Evolutionary conservation across 2,113 vertebrate species (phyloP), one percentile per base, ranked within the genome.

Genomic region (Eubucco bourcierii): DNA sequence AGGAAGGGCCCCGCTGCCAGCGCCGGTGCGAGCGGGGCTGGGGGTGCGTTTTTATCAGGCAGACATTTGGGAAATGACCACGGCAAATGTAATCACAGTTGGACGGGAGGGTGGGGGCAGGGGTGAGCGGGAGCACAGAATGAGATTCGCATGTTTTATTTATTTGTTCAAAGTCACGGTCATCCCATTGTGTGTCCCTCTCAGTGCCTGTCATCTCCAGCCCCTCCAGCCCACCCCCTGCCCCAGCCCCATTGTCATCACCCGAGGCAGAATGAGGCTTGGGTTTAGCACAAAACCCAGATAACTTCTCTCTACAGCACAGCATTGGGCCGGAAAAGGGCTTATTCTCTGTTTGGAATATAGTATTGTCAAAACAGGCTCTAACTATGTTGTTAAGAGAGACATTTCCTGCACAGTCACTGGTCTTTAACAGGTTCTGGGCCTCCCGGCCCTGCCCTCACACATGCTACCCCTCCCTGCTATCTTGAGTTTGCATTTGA

Each of bases 91-190:
- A 97, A 97, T 96, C 97, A 95, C 96, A 95, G 97, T 90, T 93
- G 97, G 95, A 80, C 2, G 87, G 96, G 39, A 34, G 84, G 90
- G 82, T 25, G 84, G 65, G 86, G 95, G 70, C 18, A 61, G 59
- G 81, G 91, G 96, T 31, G 88, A 90, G 95, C 89, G 41, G 53
- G 87, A 55, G 96, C 92, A 20, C 73, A 80, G 95, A 93, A 82
- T 60, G 77, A 66, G 96, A 97, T 79, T 93, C 96, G 63, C 98
- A 98, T 98, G 97, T 98, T 98, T 98, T 97, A 98, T 98, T 98
- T 98, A 98, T 98, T 94, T 96, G 95, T 77, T 98, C 94, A 90
- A 97, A 98, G 98, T 97, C 98, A 97, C 94, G 97, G 98, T 90
- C 97, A 96, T 95, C 96, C 97, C 95, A 97, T 97, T 98, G 98